Percentiles rank a stretch among this genome's conserved stretches.
Conservation (phyloP, 2,113 vertebrate genomes). For the Myxocyprinus asiaticus region DNA sequence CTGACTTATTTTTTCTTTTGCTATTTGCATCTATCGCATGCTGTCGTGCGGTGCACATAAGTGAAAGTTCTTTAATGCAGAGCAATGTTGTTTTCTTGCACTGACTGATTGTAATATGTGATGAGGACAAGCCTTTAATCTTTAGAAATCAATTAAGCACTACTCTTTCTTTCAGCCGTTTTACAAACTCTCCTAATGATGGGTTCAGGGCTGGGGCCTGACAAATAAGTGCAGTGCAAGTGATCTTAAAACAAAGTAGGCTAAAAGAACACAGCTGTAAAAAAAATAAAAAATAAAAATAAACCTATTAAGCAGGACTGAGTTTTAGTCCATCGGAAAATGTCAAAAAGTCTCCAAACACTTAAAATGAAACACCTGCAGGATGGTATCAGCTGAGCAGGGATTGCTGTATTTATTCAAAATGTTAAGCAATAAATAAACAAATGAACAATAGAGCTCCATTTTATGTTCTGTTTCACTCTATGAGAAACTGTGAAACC, state of each 20-base stretch:
- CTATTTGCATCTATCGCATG: neutral
- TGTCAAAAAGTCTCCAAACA: neutral
- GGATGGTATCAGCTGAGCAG: conserved; percentile 7
- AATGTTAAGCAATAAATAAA: conserved; percentile 29
- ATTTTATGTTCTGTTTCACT: neutral
- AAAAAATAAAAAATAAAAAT: neutral
- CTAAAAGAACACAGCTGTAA: conserved; percentile 43
- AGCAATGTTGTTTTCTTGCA: conserved; percentile 30
- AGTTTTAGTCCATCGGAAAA: neutral
- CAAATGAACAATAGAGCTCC: conserved; percentile 19
- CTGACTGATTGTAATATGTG: conserved; percentile 7
- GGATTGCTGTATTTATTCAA: conserved; percentile 16
- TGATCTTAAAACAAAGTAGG: conserved; percentile 32
- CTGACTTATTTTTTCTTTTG: conserved; percentile 39
- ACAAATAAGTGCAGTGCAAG: neutral
- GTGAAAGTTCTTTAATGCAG: neutral
- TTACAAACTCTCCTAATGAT: too few species aligned
- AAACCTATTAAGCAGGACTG: neutral
- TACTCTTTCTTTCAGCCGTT: neutral
- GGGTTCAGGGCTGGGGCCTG: neutral
- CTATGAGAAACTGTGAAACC: conserved; percentile 45
- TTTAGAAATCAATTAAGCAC: conserved; percentile 8
- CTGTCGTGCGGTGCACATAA: too few species aligned
- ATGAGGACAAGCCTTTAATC: conserved; percentile 9
- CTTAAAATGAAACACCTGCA: conserved; percentile 34